Evolutionary conservation across 2,888 invertebrate species (phyloP).

Genomic region (Papilio gigon): DNA sequence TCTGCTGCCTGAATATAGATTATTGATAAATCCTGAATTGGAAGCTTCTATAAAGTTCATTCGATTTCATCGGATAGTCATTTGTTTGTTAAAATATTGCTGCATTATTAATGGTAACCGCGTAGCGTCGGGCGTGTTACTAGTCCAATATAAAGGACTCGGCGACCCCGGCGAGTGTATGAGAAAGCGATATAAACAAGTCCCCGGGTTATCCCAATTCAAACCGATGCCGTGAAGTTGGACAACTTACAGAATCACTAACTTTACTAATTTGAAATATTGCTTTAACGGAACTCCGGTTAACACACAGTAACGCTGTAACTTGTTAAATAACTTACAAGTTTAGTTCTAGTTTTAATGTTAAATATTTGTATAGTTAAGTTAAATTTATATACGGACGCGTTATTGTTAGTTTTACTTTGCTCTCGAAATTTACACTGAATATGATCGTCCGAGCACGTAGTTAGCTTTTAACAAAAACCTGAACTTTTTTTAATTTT

Average conservation of each 20-base stretch:
- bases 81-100: too few species aligned
- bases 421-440: not conserved
- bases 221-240: slow-evolving; percentile 27
- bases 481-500: too few species aligned
- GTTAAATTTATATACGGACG: slow-evolving; percentile 26
- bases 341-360: slow-evolving; percentile 29
- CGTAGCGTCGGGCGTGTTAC: not conserved
- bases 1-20: too few species aligned
- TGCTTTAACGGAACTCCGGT: slow-evolving; percentile 37
- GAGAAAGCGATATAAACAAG: slow-evolving; percentile 30
- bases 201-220: slow-evolving; percentile 25
- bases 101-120: too few species aligned
- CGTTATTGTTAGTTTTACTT: slow-evolving; percentile 11
- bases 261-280: slow-evolving; percentile 39
- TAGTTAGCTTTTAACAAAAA: not conserved
- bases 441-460: not conserved
- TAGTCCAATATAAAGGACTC: slow-evolving; percentile 2
- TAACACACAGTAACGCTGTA: slow-evolving; percentile 35
- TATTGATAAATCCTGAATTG: too few species aligned
- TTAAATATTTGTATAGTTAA: slow-evolving; percentile 33
- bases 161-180: slow-evolving; percentile 11
- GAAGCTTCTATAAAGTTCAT: too few species aligned
- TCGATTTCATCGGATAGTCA: too few species aligned
- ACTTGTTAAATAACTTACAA: slow-evolving; percentile 37
- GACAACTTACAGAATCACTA: slow-evolving; percentile 26